Conservation (phyloP, 2,888 invertebrate genomes). For the Pseudococcus viburni region DNA sequence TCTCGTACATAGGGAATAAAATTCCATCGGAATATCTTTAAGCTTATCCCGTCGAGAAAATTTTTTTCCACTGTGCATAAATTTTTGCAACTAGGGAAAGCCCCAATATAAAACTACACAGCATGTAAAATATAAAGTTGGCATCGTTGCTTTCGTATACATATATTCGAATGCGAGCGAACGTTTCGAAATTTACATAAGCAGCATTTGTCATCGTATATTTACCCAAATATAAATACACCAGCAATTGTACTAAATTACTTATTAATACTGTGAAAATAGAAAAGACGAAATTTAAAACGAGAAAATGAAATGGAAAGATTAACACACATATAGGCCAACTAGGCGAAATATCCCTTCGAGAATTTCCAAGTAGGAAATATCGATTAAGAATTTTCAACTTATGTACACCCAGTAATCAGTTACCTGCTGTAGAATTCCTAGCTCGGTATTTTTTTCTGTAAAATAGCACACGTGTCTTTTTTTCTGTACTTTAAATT, state of each 20-base stretch:
- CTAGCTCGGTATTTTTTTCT: not conserved
- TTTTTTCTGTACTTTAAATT: not conserved
- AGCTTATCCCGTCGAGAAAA: not conserved
- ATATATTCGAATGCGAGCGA: not conserved
- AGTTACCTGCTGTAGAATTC: not conserved
- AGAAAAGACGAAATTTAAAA: not conserved
- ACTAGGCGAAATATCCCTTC: constrained; percentile 5
- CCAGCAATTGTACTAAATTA: not conserved
- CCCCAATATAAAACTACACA: not conserved
- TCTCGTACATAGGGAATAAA: not conserved
- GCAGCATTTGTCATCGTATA: constrained; percentile 13
- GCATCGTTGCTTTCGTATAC: not conserved
- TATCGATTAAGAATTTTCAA: not conserved
- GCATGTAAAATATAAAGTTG: not conserved
- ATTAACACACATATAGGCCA: not conserved
- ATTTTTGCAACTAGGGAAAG: not conserved
- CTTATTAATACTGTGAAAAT: not conserved
- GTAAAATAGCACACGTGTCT: not conserved
- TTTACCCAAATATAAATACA: not conserved
- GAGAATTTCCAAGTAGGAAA: not conserved
- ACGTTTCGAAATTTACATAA: not conserved
- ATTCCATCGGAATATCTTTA: not conserved
- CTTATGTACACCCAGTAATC: not conserved
- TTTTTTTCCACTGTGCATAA: not conserved
- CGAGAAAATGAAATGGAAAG: not conserved